A percentile compares a stretch with the other conserved stretches of the same genome.
Conservation (phyloP, 2,113 vertebrate genomes). For the Chrysemys picta region DNA sequence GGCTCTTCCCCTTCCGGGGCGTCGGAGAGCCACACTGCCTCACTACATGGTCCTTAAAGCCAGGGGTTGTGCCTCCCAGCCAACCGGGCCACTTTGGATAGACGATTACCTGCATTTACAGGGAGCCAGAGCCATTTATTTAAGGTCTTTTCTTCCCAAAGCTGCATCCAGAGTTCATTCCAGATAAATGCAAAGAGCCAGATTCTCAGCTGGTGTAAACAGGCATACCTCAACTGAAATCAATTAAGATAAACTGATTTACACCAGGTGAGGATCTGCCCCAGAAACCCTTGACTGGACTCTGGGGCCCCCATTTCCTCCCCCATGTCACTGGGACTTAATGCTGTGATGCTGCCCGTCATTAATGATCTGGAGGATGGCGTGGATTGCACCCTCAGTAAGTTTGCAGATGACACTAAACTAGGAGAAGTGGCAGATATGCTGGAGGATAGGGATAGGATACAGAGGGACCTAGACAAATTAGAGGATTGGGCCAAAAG, state of each 20-base stretch:
- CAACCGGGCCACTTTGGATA: background rate
- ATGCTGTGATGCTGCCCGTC: background rate
- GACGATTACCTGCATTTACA: background rate
- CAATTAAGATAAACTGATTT: background rate
- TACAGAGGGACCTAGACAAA: no score
- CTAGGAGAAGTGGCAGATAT: no score
- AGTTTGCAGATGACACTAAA: no score
- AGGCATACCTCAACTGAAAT: background rate
- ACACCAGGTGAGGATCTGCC: background rate
- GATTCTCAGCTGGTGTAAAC: background rate
- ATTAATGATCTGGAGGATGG: no score
- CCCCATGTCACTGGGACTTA: background rate
- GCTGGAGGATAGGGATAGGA: no score
- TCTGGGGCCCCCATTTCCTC: background rate
- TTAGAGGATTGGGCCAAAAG: no score
- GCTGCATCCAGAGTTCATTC: accelerated
- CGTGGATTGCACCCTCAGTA: no score
- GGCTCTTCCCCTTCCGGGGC: no score
- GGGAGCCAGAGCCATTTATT: background rate
- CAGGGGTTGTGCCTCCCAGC: background rate
- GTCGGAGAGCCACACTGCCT: no score
- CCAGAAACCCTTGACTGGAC: background rate
- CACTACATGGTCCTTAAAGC: no score
- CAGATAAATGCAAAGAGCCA: background rate
- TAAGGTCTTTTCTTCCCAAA: background rate